Base-by-base conservation (phyloP, 2,797 vertebrate genomes). In the Hemitrygon akajei region DNA sequence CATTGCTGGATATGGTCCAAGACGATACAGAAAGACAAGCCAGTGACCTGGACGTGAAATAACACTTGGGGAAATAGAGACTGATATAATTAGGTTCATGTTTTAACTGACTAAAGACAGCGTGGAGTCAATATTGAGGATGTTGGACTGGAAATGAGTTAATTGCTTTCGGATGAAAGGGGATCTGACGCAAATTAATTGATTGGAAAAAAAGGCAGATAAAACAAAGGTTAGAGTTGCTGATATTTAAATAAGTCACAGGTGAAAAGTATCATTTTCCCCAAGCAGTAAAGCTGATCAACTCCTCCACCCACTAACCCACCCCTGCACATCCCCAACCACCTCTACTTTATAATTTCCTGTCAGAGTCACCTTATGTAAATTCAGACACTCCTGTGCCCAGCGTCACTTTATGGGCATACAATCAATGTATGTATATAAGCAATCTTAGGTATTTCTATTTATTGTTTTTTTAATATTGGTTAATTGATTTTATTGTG, bases 71-170 rank as follows among this genome's bases (percentile, higher is more conserved):
- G 60, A 69, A 89, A 69, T 11, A 89, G 86, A 69, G 63, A 37
- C 86, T 69, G 34, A 20, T 66, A n/a, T 37, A 37, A 89, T 89
- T 37, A 69, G 86, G 63, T 89, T 89, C 63, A 37, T 66, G 10
- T 66, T 69, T 34, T 37, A 60, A 89, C 63, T 89, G 20, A n/a
- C 37, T 89, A 69, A 89, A 37, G 5, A 58, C n/a, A 37, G 77
- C 58, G 63, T 69, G 18, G 86, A 69, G n/a, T 89, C 60, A 66
- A 34, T 20, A 34, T 30, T 69, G 34, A 66, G 63, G 7, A 34
- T 89, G n/a, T n/a, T 89, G 63, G 63, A 69, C 60, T 89, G 86
- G 86, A 89, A 89, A 89, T 89, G n/a, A 89, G 63, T 89, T 89
- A 37, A 89, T 89, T 66, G 66, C 86, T 34, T 10, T 89, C n/a